Evolutionary conservation across 2,797 vertebrate species (phyloP), one percentile per base, ranked within the genome.

Genomic region (Zonotrichia albicollis): DNA sequence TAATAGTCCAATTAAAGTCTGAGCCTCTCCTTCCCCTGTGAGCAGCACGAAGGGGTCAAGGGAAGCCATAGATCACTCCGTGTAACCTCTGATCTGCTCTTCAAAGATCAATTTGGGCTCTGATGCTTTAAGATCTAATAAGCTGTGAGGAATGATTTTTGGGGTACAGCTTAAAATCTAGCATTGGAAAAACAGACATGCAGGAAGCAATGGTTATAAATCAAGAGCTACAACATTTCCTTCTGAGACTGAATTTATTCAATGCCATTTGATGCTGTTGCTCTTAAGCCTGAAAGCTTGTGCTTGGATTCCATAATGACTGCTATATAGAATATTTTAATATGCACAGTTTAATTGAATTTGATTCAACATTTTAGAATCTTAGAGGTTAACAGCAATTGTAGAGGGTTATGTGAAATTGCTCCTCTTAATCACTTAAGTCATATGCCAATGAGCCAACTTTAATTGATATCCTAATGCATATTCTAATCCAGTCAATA

Each of bases 1-100:
- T 92, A 89, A 91, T 75, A 88, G 80, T 17, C 57, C 71, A 91
- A 78, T 86, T 91, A 93, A 91, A 87, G 46, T 8, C 30, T 4
- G 19, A 73, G 54, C 10, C 46, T 66, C 55, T 57, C 46, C 45
- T 62, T 45, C 57, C 46, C 43, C 48, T 11, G 48, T 15, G 51
- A 80, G 51, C 71, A 48, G 46, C 65, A 72, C 2, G 11, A 84
- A 27, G 0, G 2, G 71, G 55, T 55, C 61, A 51, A 82, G 60
- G 27, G 72, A 94, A 88, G 40, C 36, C 55, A 67, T 3, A 79
- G 50, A 80, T 77, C 68, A 68, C 34, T 30, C 51, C 0, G 3
- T 16, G 42, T 14, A 32, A 73, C 42, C 75, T 74, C 72, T 79
- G 57, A 36, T 84, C 36, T 71, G 14, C 11, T 93, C n/a, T 88